Evolutionary conservation across 1,140 invertebrate species (phyloP), one percentile per base, ranked within the genome.

Genomic region (Euglossa dilemma): DNA sequence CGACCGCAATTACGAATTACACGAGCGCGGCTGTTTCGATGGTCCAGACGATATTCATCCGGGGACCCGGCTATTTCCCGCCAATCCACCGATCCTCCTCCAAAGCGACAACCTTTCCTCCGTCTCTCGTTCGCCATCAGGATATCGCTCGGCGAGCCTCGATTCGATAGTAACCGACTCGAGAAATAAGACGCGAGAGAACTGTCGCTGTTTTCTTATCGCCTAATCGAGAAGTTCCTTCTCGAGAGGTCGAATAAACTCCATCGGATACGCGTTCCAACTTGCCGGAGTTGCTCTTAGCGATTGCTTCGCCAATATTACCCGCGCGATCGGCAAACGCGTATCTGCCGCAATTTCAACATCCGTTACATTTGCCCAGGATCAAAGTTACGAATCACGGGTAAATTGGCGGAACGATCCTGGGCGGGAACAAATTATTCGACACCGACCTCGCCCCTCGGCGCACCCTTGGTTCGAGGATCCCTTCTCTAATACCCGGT

Each of bases 1-100:
- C 73, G 69, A 88, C 79, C 87, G 85, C 88, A 83, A 87, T 90
- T 87, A 89, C 85, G 85, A 87, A 89, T 90, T 89, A 87, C 87
- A 80, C 80, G 76, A 73, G 56, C 84, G 52, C 66, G 75, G 79
- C 75, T 64, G 84, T 79, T 82, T 36, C 74, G 81, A 89, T 85
- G 61, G 86, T 77, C 74, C n/a, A 20, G 20, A 18, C 20, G 47
- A 50, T 71, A 71, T 50, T 47, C 67, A 3, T 23, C 6, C 28
- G 23, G 18, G 7, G n/a, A 8, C 36, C 23, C 9, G 45, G 9
- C 5, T 25, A 45, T 70, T 50, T 11, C 14, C 9, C 8, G 9
- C 2, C 23, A 20, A 16, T n/a, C 14, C n/a, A 18, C 45, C 0
- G 45, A 14, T 67, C 20, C 12, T 45, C 14, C 9, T 25, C 16